These are phyloP conservation scores for Himalopsyche kuldschensis DNA, from an alignment of 2,888 invertebrate genomes.

Conservation along the genomic window DNA sequence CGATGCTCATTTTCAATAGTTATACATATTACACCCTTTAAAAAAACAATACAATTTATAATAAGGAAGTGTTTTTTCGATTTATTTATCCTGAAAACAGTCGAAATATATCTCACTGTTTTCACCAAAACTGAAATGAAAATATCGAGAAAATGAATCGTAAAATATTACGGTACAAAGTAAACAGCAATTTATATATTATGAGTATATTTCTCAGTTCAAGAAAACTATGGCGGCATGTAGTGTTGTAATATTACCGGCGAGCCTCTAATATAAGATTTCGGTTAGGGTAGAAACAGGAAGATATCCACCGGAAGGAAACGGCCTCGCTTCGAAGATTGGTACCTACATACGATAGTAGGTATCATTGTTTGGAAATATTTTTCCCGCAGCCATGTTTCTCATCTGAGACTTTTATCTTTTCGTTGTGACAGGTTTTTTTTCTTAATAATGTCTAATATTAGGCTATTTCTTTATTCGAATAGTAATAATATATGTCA, in stretches of 20 bases:
- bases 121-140: too few relatives aligned
- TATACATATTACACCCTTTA: too few relatives aligned
- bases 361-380: neutral
- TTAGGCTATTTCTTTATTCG: neutral
- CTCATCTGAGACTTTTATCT: neutral
- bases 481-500: neutral
- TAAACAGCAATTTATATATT: too few relatives aligned
- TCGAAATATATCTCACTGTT: too few relatives aligned
- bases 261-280: neutral
- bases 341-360: neutral
- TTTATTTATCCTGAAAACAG: too few relatives aligned
- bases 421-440: neutral
- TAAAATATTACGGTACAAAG: too few relatives aligned
- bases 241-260: neutral
- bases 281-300: neutral
- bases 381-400: neutral
- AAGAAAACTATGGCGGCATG: neutral
- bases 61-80: too few relatives aligned
- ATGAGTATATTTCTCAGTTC: too few relatives aligned
- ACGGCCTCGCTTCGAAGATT: neutral
- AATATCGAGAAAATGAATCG: too few relatives aligned
- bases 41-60: too few relatives aligned
- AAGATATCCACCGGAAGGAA: slow-evolving; percentile 1
- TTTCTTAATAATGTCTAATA: neutral
- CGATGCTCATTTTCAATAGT: too few relatives aligned